Evolutionary conservation across 2,888 invertebrate genomes (phyloP), one percentile per base, ranked within the genome.

Genomic region (Macropis europaea): DNA sequence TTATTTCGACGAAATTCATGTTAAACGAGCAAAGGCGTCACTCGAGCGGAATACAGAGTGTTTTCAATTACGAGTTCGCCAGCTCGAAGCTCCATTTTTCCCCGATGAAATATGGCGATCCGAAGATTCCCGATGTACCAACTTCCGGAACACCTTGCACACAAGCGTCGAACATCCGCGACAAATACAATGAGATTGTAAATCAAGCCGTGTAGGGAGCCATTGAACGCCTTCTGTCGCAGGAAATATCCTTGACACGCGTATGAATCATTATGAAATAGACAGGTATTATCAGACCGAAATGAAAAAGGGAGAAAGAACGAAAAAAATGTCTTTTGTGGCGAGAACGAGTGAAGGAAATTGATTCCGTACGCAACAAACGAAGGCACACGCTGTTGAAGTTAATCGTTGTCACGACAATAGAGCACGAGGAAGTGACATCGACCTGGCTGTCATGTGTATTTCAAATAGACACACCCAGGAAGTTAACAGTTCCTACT

Each of bases 131-230:
- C 50, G 42, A 17, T 3, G 63, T 36, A 19, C 40, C 6, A 36
- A 64, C 48, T 36, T 64, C 54, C 64, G 68, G 43, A 22, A 64
- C 48, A 56, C 34, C 53, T 62, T 47, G 52, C 53, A 26, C 45
- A n/a, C 19, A 9, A 17, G 28, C 38, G 26, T n/a, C 30, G 50
- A 26, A 9, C 36, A 53, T 47, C 32, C 66, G 32, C 38, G 62
- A 48, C 68, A 48, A 47, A 54, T 48, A 68, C 64, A 64, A 64
- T 64, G 54, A 56, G 48, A 64, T 56, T 56, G 68, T 68, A 68
- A 68, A 64, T 68, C 68, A 56, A 47, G 47, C 3, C 3, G n/a
- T 40, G 4, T 13, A 26, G 1, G 19, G 28, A 48, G 34, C 34
- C 48, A 68, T 67, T 32, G 62, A 52, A 64, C 53, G 53, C 3